Conservation (phyloP, 2,888 invertebrate genomes). For the Dexiosoma caninum region DNA sequence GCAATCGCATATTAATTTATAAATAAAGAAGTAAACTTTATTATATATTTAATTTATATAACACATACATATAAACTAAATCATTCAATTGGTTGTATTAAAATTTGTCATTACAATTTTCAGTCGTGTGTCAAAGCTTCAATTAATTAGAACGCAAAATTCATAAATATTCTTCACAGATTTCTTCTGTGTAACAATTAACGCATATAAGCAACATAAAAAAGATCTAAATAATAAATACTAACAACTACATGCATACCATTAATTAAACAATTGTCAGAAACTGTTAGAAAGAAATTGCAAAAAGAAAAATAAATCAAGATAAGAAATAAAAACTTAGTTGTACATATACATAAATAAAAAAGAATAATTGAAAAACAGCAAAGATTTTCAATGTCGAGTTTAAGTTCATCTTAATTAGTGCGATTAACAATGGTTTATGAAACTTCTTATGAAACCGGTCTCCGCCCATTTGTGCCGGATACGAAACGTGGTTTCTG, state of each 20-base stretch:
- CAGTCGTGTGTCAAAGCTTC: slow-evolving; percentile 70
- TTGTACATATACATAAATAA: no score
- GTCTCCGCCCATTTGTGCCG: slow-evolving; percentile 73
- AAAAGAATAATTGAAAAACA: no score
- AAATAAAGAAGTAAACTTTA: slow-evolving; percentile 3
- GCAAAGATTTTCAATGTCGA: slow-evolving; percentile 34
- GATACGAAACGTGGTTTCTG: slow-evolving; percentile 81
- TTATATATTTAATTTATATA: background rate
- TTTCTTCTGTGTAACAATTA: background rate
- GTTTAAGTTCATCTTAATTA: background rate
- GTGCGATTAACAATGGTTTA: slow-evolving; percentile 69
- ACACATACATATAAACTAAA: background rate
- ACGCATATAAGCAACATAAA: background rate
- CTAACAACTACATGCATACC: background rate
- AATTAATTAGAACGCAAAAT: slow-evolving; percentile 68
- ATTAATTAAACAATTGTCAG: background rate
- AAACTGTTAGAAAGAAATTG: background rate
- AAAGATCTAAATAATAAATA: slow-evolving; percentile 6
- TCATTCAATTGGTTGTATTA: background rate
- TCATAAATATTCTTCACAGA: background rate
- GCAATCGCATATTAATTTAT: slow-evolving; percentile 23
- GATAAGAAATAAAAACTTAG: slow-evolving; percentile 15
- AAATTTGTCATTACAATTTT: slow-evolving; percentile 15
- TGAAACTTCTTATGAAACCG: slow-evolving; percentile 74
- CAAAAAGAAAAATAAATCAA: background rate